Evolutionary conservation across 2,888 invertebrate species (phyloP), one percentile per base, ranked within the genome.

Genomic region (Macrophya alboannulata): DNA sequence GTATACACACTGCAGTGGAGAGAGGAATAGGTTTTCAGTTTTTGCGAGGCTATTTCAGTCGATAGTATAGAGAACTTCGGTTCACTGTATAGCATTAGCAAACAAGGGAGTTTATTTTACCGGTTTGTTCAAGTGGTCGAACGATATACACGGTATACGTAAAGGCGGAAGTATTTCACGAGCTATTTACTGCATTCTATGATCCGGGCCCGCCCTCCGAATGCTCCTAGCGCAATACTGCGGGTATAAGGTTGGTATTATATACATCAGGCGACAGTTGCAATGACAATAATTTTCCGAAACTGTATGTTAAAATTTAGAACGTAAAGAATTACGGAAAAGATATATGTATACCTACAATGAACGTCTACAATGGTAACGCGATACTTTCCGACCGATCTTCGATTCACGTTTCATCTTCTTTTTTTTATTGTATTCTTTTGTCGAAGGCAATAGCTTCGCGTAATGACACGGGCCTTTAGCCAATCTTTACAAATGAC

Each of bases 81-180:
- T 9, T 4, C 43, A 12, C 1, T 74, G 45, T 31, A 25, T 12
- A 31, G n/a, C 17, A 55, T 77, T 55, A 37, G 77, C 77, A 55
- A 55, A 77, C 77, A 77, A 77, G 77, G 77, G 77, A 55, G 74
- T 17, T 17, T 72, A 45, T 74, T 74, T 43, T 25, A 74, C 62
- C 65, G 62, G 21, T 81, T 31, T 81, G 40, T 81, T 62, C 43
- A 59, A 51, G 55, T 48, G 48, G 62, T 21, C 17, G 12, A 31
- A 51, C 48, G 68, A 45, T 3, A 31, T 31, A 31, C 31, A 31
- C n/a, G n/a, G n/a, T 31, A 31, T 31, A 31, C 31, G 31, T 31
- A 68, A 51, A 68, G 48, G 40, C 83, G 83, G 83, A 83, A 83
- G 83, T 68, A 68, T 83, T 83, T 83, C 68, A n/a, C 83, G 48